Evolutionary conservation across 2,797 vertebrate genomes (phyloP).

Genomic region (Prionace glauca): DNA sequence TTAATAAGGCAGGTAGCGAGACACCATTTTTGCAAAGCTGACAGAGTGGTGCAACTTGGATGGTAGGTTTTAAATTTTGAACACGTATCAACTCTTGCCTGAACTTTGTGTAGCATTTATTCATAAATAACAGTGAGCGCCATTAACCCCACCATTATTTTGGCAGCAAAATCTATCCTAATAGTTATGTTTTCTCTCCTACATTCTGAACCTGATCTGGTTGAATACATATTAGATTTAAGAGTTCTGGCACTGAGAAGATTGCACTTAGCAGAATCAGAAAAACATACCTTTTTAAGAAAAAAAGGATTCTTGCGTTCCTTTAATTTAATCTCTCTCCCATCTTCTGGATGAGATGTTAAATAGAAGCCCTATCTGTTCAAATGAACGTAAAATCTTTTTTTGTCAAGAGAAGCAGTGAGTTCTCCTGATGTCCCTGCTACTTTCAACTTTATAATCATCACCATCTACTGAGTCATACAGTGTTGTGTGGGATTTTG

Average conservation of each 20-base stretch:
- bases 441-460: background rate
- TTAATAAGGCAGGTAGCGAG: background rate
- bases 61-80: background rate
- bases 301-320: background rate
- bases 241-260: background rate
- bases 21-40: background rate
- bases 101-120: background rate
- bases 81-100: background rate
- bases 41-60: background rate
- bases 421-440: background rate
- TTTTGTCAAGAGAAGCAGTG: no score
- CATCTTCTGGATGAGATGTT: background rate
- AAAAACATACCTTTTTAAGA: background rate
- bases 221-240: background rate
- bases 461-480: background rate
- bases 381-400: background rate
- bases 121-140: background rate
- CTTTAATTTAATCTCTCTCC: background rate
- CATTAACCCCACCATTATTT: background rate
- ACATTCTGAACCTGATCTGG: background rate
- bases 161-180: background rate
- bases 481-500: background rate
- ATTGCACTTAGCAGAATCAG: no score
- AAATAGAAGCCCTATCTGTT: background rate
- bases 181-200: background rate